Base-by-base conservation (phyloP, 2,888 invertebrate genomes). In the Parnassius mnemosyne region DNA sequence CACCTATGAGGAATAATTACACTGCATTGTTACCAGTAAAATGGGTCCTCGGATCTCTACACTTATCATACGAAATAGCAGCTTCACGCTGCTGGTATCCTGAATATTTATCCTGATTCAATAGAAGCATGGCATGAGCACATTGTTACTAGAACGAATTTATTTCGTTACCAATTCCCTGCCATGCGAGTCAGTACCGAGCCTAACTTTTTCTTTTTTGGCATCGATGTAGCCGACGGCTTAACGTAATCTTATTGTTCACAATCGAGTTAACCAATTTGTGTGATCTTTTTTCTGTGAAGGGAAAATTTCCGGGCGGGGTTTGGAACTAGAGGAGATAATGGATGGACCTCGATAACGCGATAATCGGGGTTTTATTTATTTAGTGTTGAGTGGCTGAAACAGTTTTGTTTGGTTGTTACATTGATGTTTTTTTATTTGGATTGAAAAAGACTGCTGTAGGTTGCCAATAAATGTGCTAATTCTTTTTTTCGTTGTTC, bases 251-350 rank as follows among this genome's bases (percentile, higher is more conserved):
- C 62, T 53, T 53, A 57, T 62, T 62, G 62, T 44, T 53, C 57
- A 57, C 62, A 62, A 62, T 62, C 53, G 57, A 57, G 62, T 62
- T 62, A 62, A 57, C 57, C 57, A 54, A 54, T 62, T 62, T 16
- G 53, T 10, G 54, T 44, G 62, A 62, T 62, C 53, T 57, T 53
- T 60, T 34, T 52, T 57, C 44, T n/a, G 7, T 12, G 20, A 13
- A 53, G 13, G 41, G 52, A 57, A 47, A 57, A 51, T 25, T 55
- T 47, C 47, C 41, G 42, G 10, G n/a, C 25, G 61, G 16, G 43
- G 53, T 57, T 41, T 9, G 44, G 46, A n/a, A 25, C 10, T 52
- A 41, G 25, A 10, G 11, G 2, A 53, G 43, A 42, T 52, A 58
- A 61, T 61, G n/a, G 47, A 53, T 12, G 34, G 20, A 25, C 46